These are phyloP conservation scores for Strigamia maritima DNA, from an alignment of 2,888 invertebrate genomes.

Conservation along the genomic window DNA sequence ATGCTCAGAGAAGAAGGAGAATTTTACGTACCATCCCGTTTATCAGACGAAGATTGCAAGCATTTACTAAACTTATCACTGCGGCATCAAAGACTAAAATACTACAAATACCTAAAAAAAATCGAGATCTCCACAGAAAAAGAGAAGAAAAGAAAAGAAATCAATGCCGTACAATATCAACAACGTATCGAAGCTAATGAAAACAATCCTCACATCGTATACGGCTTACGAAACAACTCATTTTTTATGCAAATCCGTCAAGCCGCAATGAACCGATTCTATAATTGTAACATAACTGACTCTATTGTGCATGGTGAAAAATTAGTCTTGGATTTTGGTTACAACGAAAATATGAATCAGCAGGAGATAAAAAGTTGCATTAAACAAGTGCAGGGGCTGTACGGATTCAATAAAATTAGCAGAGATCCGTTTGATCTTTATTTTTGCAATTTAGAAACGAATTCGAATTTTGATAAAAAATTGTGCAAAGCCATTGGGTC, in stretches of 20 bases:
- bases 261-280: conserved; percentile 62
- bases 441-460: conserved; percentile 65
- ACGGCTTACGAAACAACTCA: conserved; percentile 47
- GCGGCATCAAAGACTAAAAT: not conserved
- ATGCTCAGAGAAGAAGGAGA: not conserved
- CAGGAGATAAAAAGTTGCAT: conserved; percentile 70
- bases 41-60: not conserved
- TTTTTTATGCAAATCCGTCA: conserved; percentile 67
- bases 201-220: not conserved
- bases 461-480: conserved; percentile 58
- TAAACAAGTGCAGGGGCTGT: conserved; percentile 69
- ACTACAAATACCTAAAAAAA: not conserved
- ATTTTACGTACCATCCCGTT: not conserved
- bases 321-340: conserved; percentile 78
- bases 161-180: not conserved
- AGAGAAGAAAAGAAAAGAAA: not conserved
- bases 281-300: conserved; percentile 59
- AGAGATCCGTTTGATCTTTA: conserved; percentile 74
- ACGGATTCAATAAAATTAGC: conserved; percentile 70
- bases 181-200: not conserved
- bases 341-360: conserved; percentile 69
- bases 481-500: conserved; percentile 65
- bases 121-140: not conserved
- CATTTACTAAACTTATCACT: not conserved
- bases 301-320: conserved; percentile 66